Evolutionary conservation across 2,113 vertebrate species (phyloP).

Genomic region (Macquaria australasica): DNA sequence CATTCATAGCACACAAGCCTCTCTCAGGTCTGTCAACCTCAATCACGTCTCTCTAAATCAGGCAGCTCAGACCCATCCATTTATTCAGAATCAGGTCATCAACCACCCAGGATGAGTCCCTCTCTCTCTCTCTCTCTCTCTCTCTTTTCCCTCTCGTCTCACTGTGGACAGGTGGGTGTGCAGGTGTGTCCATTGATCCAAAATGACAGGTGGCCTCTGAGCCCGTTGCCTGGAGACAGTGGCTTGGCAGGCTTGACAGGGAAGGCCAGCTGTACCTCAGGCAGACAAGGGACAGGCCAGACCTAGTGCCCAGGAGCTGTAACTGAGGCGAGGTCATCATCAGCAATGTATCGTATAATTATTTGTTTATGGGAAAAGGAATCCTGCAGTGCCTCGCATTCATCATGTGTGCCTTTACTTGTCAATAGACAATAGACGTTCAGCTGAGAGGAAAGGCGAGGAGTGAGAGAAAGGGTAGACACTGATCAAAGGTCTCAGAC

Average conservation of each 20-base stretch:
- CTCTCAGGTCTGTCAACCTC: slow-evolving; percentile 56
- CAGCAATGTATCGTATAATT: slow-evolving; percentile 53
- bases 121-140: neutral
- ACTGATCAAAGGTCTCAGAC: neutral
- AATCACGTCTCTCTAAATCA: slow-evolving; percentile 57
- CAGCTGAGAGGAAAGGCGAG: neutral
- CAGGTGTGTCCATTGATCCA: slow-evolving; percentile 79
- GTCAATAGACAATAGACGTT: neutral
- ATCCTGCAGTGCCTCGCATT: slow-evolving; percentile 8
- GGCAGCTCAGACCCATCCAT: slow-evolving; percentile 46
- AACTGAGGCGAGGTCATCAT: slow-evolving; percentile 44
- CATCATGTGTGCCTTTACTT: slow-evolving; percentile 4
- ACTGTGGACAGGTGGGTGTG: slow-evolving; percentile 70
- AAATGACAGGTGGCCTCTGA: slow-evolving; percentile 74
- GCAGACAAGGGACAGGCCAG: slow-evolving; percentile 55
- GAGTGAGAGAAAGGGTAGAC: neutral
- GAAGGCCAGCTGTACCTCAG: slow-evolving; percentile 60
- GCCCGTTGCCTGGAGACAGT: slow-evolving; percentile 70
- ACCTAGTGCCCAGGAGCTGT: slow-evolving; percentile 42
- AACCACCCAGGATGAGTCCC: slow-evolving; percentile 54
- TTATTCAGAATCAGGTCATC: slow-evolving; percentile 73
- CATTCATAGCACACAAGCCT: slow-evolving; percentile 29
- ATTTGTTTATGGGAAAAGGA: slow-evolving; percentile 50
- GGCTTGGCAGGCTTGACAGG: slow-evolving; percentile 65
- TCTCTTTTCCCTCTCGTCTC: slow-evolving; percentile 2